phyloP scores from a whole-genome alignment of 2,888 invertebrate species.

The Crocallis elinguaria region DNA sequence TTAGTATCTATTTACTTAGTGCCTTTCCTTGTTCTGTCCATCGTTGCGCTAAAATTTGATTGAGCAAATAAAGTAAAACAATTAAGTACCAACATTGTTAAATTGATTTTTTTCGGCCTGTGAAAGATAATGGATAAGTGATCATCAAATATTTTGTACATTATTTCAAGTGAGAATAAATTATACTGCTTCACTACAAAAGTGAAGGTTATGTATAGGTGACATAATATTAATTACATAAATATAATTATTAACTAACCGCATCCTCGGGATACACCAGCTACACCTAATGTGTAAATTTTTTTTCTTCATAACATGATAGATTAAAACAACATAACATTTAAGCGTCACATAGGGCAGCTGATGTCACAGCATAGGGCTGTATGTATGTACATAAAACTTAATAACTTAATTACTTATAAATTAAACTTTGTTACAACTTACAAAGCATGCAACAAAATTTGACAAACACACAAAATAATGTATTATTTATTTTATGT shows the following conservation, averaged over 20 bases:
- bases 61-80: conserved; percentile 9
- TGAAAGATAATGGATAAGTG: conserved; percentile 15
- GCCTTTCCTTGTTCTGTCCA: conserved; percentile 2
- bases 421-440: conserved; percentile 22
- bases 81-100: background rate
- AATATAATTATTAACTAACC: background rate
- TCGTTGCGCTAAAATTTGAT: background rate
- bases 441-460: conserved; percentile 43
- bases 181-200: background rate
- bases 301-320: background rate
- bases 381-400: conserved; percentile 11
- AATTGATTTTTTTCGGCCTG: background rate
- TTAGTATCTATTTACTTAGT: conserved; percentile 10
- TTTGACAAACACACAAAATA: conserved; percentile 48
- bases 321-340: background rate
- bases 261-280: background rate
- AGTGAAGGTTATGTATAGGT: background rate
- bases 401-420: conserved; percentile 14
- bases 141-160: conserved; percentile 30
- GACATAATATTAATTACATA: background rate
- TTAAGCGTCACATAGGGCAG: conserved; percentile 15
- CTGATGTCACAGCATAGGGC: conserved; percentile 6
- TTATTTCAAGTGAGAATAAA: conserved; percentile 18
- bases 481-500: conserved; percentile 41
- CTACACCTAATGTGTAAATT: background rate